A percentile compares a stretch with the other conserved stretches of the same genome.
These are phyloP conservation scores for Drosophila watanabei DNA, from an alignment of 1,140 invertebrate genomes.

Conservation along the genomic window DNA sequence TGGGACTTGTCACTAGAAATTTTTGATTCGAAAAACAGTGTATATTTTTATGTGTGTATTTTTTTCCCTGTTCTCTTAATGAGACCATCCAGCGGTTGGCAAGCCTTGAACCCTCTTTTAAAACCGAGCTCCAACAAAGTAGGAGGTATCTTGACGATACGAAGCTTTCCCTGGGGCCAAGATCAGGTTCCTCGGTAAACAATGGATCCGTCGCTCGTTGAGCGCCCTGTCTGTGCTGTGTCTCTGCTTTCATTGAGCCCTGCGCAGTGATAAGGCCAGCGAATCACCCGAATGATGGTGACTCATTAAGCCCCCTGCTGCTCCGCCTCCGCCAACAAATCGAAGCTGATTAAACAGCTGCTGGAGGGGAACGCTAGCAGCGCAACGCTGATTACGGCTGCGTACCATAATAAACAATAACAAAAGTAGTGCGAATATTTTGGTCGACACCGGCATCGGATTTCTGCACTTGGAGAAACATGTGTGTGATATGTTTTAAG, in stretches of 20 bases:
- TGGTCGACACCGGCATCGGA: constrained; percentile 42
- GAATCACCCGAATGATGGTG: constrained; percentile 14
- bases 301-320: constrained; percentile 23
- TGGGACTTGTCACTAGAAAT: not conserved
- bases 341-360: constrained; percentile 54
- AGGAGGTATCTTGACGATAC: constrained; percentile 8
- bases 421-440: constrained; percentile 41
- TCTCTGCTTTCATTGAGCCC: constrained; percentile 8
- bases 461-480: constrained; percentile 31
- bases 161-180: constrained; percentile 11
- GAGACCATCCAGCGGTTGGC: not conserved
- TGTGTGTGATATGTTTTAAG: not conserved
- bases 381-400: constrained; percentile 37
- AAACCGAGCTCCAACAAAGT: constrained; percentile 1
- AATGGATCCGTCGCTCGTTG: constrained; percentile 16
- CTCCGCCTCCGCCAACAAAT: constrained; percentile 21
- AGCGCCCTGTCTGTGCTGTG: constrained; percentile 1
- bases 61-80: not conserved
- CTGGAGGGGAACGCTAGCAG: constrained; percentile 40
- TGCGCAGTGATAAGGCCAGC: constrained; percentile 31
- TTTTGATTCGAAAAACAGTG: not conserved
- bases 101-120: not conserved
- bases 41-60: not conserved
- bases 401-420: constrained; percentile 58
- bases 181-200: constrained; percentile 48